phyloP scores from a whole-genome alignment of 2,797 vertebrate genomes.

The Hydrophis major region DNA sequence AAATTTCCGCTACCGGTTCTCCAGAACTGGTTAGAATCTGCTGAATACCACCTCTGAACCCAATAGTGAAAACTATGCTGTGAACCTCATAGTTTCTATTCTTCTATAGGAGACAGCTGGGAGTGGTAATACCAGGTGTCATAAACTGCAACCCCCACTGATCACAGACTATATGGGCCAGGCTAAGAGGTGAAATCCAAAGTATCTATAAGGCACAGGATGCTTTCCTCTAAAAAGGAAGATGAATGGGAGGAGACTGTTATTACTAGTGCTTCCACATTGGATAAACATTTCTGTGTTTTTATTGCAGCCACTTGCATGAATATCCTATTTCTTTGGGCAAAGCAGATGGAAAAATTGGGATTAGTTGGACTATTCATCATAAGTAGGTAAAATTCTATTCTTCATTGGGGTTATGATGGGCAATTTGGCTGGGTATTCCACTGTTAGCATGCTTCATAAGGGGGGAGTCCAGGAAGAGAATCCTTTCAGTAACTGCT shows the following conservation, averaged over 20 bases:
- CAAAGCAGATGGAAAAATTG: neutral
- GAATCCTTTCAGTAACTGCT: neutral
- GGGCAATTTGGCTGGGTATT: neutral
- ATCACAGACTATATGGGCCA: neutral
- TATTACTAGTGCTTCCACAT: neutral
- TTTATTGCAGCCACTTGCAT: neutral
- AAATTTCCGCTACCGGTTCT: no score
- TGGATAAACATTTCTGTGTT: neutral
- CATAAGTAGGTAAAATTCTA: neutral
- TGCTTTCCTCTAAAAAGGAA: neutral
- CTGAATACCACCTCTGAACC: no score
- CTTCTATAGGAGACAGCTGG: neutral
- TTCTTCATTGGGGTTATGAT: neutral
- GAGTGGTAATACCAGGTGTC: neutral
- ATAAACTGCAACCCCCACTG: neutral
- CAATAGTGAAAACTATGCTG: neutral
- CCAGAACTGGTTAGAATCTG: no score
- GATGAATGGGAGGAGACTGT: neutral
- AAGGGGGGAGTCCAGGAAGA: neutral
- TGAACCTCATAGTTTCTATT: neutral
- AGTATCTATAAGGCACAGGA: neutral
- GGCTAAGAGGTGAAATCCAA: neutral
- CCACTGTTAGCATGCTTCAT: neutral
- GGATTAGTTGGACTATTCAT: neutral
- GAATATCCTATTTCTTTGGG: neutral